These are phyloP conservation scores for Bombyx mori DNA, from an alignment of 1,140 invertebrate species.

Conservation along the genomic window DNA sequence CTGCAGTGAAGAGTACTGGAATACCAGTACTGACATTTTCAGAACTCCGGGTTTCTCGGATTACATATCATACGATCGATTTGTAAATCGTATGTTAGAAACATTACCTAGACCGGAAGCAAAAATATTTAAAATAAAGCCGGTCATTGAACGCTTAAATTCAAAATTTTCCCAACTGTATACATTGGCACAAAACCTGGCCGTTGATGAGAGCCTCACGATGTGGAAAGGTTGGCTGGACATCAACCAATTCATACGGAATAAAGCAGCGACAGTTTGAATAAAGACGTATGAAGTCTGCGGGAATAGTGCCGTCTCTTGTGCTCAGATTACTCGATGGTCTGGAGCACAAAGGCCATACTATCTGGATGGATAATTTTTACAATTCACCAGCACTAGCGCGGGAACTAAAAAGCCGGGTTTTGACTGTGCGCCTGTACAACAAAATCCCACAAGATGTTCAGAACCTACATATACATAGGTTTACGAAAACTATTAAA, in stretches of 20 bases:
- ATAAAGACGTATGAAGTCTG: constrained; percentile 25
- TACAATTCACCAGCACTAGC: constrained; percentile 1
- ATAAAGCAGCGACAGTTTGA: constrained; percentile 16
- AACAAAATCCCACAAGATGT: no score
- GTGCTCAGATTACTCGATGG: constrained; percentile 3
- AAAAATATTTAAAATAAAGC: constrained; percentile 16
- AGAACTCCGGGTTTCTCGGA: constrained; percentile 13
- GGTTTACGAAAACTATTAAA: no score
- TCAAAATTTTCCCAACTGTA: constrained; percentile 9
- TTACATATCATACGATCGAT: constrained; percentile 5
- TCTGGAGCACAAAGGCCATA: constrained; percentile 18
- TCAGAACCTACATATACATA: no score
- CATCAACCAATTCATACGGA: not conserved
- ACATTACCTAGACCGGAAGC: constrained; percentile 8
- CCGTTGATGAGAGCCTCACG: constrained; percentile 16
- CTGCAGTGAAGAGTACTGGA: constrained; percentile 15
- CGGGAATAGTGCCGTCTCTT: constrained; percentile 8
- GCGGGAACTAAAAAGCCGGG: no score
- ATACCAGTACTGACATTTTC: constrained; percentile 9
- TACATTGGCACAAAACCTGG: constrained; percentile 17
- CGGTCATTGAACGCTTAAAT: constrained; percentile 22
- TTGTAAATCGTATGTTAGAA: not conserved
- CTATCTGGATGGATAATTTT: constrained; percentile 22
- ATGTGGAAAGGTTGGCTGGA: constrained; percentile 17
- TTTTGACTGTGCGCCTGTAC: no score